phyloP scores from a whole-genome alignment of 2,797 vertebrate genomes.

The Arremon brunneinucha region DNA sequence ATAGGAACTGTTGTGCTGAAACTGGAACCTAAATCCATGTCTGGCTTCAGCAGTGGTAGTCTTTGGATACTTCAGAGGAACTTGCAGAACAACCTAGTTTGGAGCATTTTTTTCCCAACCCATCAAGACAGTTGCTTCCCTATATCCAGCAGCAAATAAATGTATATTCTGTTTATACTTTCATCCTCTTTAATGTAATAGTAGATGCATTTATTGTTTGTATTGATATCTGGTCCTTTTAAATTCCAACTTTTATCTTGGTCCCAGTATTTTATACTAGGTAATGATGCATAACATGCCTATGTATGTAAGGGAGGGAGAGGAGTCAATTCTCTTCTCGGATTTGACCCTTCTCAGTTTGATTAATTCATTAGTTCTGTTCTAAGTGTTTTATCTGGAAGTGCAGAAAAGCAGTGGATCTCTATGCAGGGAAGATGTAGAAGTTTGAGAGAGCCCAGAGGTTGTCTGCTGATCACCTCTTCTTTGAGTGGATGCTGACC shows the following conservation, averaged over 20 bases:
- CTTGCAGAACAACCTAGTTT: not conserved
- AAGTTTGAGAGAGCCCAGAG: not conserved
- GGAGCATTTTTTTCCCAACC: not conserved
- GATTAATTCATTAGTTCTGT: not conserved
- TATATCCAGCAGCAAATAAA: not conserved
- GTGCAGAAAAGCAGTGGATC: not conserved
- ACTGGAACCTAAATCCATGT: not conserved
- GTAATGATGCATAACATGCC: not conserved
- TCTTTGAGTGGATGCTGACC: not conserved
- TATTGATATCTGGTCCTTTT: not conserved
- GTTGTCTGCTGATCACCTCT: not conserved
- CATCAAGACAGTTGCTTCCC: not conserved
- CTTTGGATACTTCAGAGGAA: not conserved
- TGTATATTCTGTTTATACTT: not conserved
- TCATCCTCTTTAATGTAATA: not conserved
- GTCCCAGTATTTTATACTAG: not conserved
- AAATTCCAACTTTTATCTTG: not conserved
- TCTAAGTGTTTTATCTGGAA: not conserved
- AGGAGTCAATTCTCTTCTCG: not conserved
- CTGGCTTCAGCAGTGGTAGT: not conserved
- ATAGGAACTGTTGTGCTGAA: not conserved
- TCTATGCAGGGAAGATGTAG: not conserved
- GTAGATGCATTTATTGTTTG: not conserved
- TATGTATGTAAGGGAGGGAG: not conserved
- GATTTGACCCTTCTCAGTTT: not conserved